Base-by-base conservation (phyloP, 2,888 invertebrate species). In the Caenorhabditis imperialis region DNA sequence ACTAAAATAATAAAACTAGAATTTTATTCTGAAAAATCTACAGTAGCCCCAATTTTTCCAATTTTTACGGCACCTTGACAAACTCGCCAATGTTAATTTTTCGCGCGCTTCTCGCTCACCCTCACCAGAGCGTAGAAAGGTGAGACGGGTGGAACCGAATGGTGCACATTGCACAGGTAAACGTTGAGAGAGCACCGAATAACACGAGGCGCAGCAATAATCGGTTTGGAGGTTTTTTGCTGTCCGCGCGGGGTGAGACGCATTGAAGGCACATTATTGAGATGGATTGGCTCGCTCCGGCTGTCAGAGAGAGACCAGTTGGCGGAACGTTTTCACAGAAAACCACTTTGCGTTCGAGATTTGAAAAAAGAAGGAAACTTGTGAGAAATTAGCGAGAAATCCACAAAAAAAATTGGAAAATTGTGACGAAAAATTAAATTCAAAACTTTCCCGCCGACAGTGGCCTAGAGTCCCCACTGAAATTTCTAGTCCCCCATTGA, bases 221-320 rank as follows among this genome's bases (percentile, higher is more conserved):
- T 65, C 65, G 65, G 65, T 65, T 65, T 65, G 65, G 65, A 65
- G 65, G 65, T 57, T 54, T 47, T 51, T 65, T 65, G 55, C n/a
- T 42, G 62, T 35, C 20, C 16, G 47, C 35, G 53, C 53, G 65
- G 50, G 42, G 5, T 25, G 25, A 30, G 20, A 12, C 22, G 20
- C 45, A 6, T 33, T 3, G 8, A 18, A 45, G 37, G 23, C 55
- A 55, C 65, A 57, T 65, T 65, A 55, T 65, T 65, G 65, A 65
- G 65, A 65, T 65, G 65, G 65, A 65, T 65, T 65, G 65, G 63
- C 63, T 54, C 53, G 12, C n/a, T 25, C 20, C 44, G 27, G 53
- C 47, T 55, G 47, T 48, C 37, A 40, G 40, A 55, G 30, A 10
- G 10, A 30, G 10, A 30, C 54, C 63, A 63, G 63, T 63, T 55